A percentile compares a stretch with the other conserved stretches of the same genome.
These are phyloP conservation scores for Nebria brevicollis DNA, from an alignment of 2,888 invertebrate species.

Conservation along the genomic window DNA sequence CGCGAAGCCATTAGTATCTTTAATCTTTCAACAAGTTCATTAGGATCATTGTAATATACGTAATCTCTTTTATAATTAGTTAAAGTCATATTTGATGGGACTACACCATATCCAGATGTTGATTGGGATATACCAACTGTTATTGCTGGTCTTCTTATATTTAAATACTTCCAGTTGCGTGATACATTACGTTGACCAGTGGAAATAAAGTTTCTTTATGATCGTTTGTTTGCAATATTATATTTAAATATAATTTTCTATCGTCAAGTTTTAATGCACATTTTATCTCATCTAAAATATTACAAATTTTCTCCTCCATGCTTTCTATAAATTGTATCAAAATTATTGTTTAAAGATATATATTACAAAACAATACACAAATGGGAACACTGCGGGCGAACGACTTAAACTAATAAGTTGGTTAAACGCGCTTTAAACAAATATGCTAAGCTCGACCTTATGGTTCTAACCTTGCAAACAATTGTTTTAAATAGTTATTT, in stretches of 20 bases:
- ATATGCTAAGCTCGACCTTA: too few species aligned
- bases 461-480: too few species aligned
- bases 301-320: too few species aligned
- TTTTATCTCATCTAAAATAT: too few species aligned
- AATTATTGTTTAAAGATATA: too few species aligned
- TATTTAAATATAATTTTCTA: background rate
- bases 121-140: background rate
- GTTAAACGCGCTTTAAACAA: too few species aligned
- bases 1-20: background rate
- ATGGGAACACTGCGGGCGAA: too few species aligned
- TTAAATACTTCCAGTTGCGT: background rate
- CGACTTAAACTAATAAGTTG: too few species aligned
- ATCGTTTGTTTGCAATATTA: background rate
- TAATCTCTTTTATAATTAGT: background rate
- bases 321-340: too few species aligned
- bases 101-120: background rate
- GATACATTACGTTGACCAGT: background rate
- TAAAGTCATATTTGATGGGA: background rate
- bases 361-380: too few species aligned
- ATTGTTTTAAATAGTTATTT: too few species aligned
- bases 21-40: constrained; percentile 16
- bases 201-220: background rate
- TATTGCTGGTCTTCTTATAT: background rate
- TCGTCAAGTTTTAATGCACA: too few species aligned
- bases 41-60: constrained; percentile 8